Conservation (phyloP, 1,140 invertebrate species). For the Drosophila baimaii region DNA sequence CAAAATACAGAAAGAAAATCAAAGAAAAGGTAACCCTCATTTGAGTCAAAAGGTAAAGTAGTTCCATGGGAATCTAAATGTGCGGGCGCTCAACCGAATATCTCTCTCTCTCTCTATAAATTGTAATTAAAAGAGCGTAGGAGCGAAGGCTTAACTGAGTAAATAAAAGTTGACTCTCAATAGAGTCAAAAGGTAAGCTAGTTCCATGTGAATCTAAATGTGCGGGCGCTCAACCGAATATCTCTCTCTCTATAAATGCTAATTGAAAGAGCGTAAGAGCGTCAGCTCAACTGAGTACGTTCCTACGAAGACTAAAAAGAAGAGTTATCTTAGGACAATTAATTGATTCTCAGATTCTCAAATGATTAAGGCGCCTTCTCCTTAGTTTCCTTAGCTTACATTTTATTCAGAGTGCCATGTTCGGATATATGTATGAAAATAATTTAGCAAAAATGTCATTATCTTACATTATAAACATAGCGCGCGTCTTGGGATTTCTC, state of each 20-base stretch:
- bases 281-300: too few relatives aligned
- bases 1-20: neutral
- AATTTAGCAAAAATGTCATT: slow-evolving; percentile 52
- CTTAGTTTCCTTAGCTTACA: slow-evolving; percentile 33
- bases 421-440: slow-evolving; percentile 59
- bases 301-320: too few relatives aligned
- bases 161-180: neutral
- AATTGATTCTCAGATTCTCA: too few relatives aligned
- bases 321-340: too few relatives aligned
- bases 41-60: too few relatives aligned
- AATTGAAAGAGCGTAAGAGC: too few relatives aligned
- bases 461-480: slow-evolving; percentile 64
- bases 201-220: too few relatives aligned
- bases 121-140: too few relatives aligned
- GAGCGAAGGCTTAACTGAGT: too few relatives aligned
- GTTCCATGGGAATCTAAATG: too few relatives aligned
- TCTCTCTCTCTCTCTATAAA: neutral
- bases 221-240: neutral
- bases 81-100: neutral
- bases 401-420: slow-evolving; percentile 57
- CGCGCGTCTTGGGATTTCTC: slow-evolving; percentile 14
- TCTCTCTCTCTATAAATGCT: neutral
- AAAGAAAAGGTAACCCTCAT: neutral
- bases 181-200: too few relatives aligned
- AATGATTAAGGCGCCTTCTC: too few relatives aligned